A percentile compares a stretch with the other conserved stretches of the same genome.
phyloP scores from a whole-genome alignment of 2,888 invertebrate species.

The Dolichomitus sp. region DNA sequence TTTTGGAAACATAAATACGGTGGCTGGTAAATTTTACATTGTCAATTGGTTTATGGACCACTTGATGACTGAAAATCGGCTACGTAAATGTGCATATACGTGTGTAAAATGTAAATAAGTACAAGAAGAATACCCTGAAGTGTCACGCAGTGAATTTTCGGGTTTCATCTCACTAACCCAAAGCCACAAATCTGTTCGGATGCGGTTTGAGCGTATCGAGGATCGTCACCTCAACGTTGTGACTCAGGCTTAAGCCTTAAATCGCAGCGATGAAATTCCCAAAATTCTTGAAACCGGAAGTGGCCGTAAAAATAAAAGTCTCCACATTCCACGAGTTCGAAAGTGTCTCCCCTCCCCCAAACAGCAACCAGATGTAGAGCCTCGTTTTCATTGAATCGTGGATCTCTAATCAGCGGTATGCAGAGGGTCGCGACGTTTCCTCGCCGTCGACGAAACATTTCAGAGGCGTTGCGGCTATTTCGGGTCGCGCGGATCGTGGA shows the following conservation, averaged over 20 bases:
- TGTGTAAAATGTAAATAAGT: neutral
- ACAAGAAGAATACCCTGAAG: neutral
- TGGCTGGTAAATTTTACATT: neutral
- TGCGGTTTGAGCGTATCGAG: neutral
- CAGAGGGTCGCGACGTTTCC: conserved; percentile 12
- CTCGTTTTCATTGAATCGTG: neutral
- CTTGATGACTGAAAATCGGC: neutral
- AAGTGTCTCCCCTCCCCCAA: too few relatives aligned
- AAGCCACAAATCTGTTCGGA: neutral
- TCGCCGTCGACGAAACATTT: conserved; percentile 27
- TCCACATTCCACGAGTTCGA: neutral
- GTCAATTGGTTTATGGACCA: neutral
- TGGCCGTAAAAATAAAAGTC: neutral
- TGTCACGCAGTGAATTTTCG: neutral
- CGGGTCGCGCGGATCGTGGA: conserved; percentile 48
- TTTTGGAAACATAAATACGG: neutral
- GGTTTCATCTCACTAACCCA: neutral
- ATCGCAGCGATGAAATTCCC: neutral
- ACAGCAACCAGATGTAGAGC: too few relatives aligned
- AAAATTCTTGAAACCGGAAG: neutral
- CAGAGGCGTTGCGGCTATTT: conserved; percentile 59
- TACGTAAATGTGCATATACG: neutral
- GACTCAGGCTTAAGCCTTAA: neutral
- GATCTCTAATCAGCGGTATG: neutral
- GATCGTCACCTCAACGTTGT: neutral